Percentiles rank a stretch among this genome's conserved stretches.
Evolutionary conservation across 2,888 invertebrate species (phyloP).

Genomic region (Antitype chi): DNA sequence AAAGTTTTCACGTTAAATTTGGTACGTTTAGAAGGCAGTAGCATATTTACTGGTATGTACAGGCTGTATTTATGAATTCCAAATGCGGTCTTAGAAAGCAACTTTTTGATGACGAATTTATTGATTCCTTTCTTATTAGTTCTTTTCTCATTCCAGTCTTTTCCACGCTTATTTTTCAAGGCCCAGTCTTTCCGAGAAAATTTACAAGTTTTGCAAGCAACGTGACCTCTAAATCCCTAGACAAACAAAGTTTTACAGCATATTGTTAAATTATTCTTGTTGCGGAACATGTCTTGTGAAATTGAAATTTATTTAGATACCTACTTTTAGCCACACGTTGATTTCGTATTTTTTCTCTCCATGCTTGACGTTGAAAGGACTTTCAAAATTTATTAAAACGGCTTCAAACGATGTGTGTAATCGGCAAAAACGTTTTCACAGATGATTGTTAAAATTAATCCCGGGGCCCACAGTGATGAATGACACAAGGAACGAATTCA

Average conservation of each 20-base stretch:
- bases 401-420: conserved; percentile 55
- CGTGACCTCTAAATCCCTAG: conserved; percentile 27
- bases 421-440: conserved; percentile 80
- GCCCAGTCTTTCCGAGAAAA: background rate
- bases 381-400: conserved; percentile 46
- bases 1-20: conserved; percentile 80
- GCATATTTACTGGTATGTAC: conserved; percentile 56
- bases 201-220: conserved; percentile 29
- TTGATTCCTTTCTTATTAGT: background rate
- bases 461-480: conserved; percentile 84
- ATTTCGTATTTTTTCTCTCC: conserved; percentile 16
- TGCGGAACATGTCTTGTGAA: conserved; percentile 30
- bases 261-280: conserved; percentile 43
- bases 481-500: conserved; percentile 88
- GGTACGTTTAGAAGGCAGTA: conserved; percentile 59
- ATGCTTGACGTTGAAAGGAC: conserved; percentile 22
- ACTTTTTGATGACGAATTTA: background rate
- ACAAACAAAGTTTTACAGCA: conserved; percentile 28
- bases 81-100: conserved; percentile 4
- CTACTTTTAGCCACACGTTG: conserved; percentile 17
- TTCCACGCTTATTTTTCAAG: background rate
- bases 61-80: conserved; percentile 28
- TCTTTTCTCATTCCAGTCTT: background rate
- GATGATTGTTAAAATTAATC: conserved; percentile 86
- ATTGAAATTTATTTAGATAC: conserved; percentile 46